Conservation (phyloP, 2,888 invertebrate species). For the Drosophila atripex region DNA sequence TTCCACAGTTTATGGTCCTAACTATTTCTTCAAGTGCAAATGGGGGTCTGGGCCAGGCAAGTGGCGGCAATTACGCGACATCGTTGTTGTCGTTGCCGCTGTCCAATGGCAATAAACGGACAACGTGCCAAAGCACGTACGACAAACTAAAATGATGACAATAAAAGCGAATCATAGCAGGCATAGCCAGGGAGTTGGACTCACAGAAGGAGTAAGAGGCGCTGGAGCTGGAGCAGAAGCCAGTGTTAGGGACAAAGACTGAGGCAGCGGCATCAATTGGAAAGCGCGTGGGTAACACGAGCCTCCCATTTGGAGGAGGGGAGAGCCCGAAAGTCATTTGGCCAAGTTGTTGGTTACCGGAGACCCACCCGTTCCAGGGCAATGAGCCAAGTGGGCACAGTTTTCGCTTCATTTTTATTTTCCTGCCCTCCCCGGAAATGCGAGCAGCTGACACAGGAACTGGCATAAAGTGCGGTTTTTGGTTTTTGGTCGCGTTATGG, state of each 20-base stretch:
- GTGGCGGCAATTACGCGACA: conserved; percentile 72
- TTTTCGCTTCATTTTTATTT: conserved; percentile 37
- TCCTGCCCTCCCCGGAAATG: conserved; percentile 51
- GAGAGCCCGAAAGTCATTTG: conserved; percentile 48
- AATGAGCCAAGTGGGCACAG: conserved; percentile 77
- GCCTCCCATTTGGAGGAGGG: conserved; percentile 35
- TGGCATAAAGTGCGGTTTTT: conserved; percentile 50
- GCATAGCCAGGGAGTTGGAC: conserved; percentile 14
- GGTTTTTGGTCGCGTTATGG: neutral
- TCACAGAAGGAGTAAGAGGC: neutral
- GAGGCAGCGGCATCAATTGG: conserved; percentile 51
- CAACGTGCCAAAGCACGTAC: conserved; percentile 76
- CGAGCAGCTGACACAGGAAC: conserved; percentile 67
- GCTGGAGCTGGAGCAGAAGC: neutral
- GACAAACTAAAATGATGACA: conserved; percentile 76
- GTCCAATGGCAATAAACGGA: conserved; percentile 68
- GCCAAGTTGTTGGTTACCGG: conserved; percentile 35
- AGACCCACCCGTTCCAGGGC: conserved; percentile 42
- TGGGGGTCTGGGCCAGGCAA: conserved; percentile 48
- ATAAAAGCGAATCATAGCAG: conserved; percentile 71
- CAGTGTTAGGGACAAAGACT: conserved; percentile 11
- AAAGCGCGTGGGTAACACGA: conserved; percentile 80
- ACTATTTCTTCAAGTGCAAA: conserved; percentile 2
- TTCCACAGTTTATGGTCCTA: too few relatives aligned
- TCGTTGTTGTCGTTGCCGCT: conserved; percentile 32